A percentile compares a stretch with the other conserved stretches of the same genome.
phyloP scores from a whole-genome alignment of 2,888 invertebrate species.

The Rhagium mordax region DNA sequence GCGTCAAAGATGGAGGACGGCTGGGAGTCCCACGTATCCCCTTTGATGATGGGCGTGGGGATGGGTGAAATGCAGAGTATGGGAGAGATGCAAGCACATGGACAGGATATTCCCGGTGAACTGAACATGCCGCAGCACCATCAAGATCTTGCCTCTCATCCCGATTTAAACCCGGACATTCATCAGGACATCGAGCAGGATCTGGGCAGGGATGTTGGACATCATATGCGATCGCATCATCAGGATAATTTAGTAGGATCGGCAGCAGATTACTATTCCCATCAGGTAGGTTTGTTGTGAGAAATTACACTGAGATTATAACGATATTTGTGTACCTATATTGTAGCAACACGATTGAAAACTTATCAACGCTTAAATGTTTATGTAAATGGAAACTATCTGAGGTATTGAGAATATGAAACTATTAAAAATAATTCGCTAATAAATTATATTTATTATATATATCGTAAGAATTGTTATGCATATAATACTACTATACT shows the following conservation, averaged over 20 bases:
- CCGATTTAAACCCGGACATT: conserved; percentile 54
- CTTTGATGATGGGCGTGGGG: conserved; percentile 69
- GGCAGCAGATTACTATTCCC: conserved; percentile 53
- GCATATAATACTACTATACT: too few relatives aligned
- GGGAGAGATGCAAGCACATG: conserved; percentile 61
- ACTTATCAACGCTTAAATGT: background rate
- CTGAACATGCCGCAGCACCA: conserved; percentile 59
- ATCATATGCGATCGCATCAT: conserved; percentile 33
- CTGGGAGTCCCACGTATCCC: conserved; percentile 69
- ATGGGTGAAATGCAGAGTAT: conserved; percentile 64
- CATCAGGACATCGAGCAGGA: conserved; percentile 64
- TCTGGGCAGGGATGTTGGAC: conserved; percentile 51
- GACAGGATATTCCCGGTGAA: conserved; percentile 59
- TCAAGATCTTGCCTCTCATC: conserved; percentile 34
- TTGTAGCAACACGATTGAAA: too few relatives aligned
- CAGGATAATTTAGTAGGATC: conserved; percentile 37
- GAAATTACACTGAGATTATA: too few relatives aligned
- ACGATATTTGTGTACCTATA: too few relatives aligned
- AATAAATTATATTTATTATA: background rate
- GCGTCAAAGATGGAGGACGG: conserved; percentile 69
- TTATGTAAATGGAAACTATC: background rate
- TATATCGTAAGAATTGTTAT: background rate
- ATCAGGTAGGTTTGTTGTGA: conserved; percentile 51
- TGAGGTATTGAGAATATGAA: background rate
- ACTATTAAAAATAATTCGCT: background rate